Base-by-base conservation (phyloP, 2,113 vertebrate genomes). In the Sialia sialis region DNA sequence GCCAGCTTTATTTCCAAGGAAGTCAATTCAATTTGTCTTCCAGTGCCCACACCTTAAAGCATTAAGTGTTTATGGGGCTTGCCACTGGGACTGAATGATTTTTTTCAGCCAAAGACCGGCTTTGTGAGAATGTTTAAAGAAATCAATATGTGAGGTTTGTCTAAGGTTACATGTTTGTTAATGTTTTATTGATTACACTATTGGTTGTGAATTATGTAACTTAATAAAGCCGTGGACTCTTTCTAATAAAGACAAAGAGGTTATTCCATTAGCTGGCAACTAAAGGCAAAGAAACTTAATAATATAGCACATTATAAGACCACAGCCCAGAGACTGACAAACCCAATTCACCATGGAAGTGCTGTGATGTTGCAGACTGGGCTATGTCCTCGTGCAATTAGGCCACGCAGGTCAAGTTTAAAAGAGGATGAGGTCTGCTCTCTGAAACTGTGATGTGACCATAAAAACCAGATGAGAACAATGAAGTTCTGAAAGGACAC, bases 191-290 rank as follows among this genome's bases (percentile, higher is more conserved):
- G 97, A 97, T 98, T 97, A 95, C 30, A 0, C 75, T 94, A 96
- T 96, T 92, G 97, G 95, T 96, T 97, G 90, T 96, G 97, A 97
- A 97, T 98, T 97, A 97, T 94, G 89, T 97, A 97, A 97, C 96
- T 96, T 97, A 97, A 98, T 97, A 98, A 97, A 97, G 67, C 92
- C 84, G 32, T 85, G 89, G 95, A 64, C 55, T 96, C 93, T 93
- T 96, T 94, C 80, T 92, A 93, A 87, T 95, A 93, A 95, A 98
- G 93, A 96, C 92, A 94, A 93, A 92, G 78, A 95, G 92, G 94
- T 97, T 97, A 97, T 97, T 97, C 96, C 94, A 97, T 97, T 97
- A 97, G 93, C 94, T 95, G 74, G 69, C 89, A 97, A 92, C 92
- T 97, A 96, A 97, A 95, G 73, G 83, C 90, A 97, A 96, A 97